Evolutionary conservation across 2,113 vertebrate genomes (phyloP).

Genomic region (Cephalopterus ornatus): DNA sequence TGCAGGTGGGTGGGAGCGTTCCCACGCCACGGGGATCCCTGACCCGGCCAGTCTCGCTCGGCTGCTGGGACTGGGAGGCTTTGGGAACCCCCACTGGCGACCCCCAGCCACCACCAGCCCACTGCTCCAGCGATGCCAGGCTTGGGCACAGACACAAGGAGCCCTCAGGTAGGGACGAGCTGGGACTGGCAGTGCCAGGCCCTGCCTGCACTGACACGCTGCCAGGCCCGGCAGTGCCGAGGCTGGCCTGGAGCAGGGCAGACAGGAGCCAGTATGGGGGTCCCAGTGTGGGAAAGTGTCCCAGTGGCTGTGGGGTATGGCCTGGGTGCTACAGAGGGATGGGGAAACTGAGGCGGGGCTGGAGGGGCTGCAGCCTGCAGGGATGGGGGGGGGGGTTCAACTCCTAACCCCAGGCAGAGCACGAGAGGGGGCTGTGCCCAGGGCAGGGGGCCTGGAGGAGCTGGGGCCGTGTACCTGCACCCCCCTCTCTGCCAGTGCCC

Average conservation of each 20-base stretch:
- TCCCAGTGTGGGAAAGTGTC: fast-evolving
- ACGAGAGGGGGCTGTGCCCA: background rate
- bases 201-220: background rate
- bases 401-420: background rate
- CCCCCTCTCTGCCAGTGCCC: fast-evolving
- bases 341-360: conserved; percentile 28
- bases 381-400: background rate
- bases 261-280: background rate
- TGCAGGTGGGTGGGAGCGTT: background rate
- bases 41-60: fast-evolving
- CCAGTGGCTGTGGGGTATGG: fast-evolving
- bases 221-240: background rate
- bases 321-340: background rate
- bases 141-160: background rate
- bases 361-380: background rate
- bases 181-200: background rate
- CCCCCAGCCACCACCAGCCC: background rate
- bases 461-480: background rate
- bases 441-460: background rate
- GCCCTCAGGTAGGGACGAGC: background rate
- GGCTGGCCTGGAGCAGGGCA: background rate
- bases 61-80: background rate
- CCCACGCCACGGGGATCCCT: background rate
- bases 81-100: fast-evolving
- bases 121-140: background rate